Evolutionary conservation across 1,140 invertebrate species (phyloP), one percentile per base, ranked within the genome.

Genomic region (Saccostrea echinata): DNA sequence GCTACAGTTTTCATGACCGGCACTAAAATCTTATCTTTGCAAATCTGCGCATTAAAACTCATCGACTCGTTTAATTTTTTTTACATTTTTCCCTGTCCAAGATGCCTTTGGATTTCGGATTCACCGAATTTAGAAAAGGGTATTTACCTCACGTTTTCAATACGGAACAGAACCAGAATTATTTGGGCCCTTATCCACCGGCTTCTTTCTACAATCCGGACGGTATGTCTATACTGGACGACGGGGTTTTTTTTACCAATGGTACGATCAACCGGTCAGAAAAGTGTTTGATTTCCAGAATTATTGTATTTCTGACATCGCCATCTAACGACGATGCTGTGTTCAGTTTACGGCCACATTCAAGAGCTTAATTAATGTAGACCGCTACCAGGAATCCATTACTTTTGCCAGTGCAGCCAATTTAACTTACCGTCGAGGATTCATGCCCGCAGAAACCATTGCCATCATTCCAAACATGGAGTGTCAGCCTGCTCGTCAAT

Each of bases 71-170:
- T 24, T 21, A 85, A 85, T 85, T 85, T 85, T 21, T n/a, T 51
- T 85, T 6, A n/a, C 57, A 27, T 3, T 84, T 64, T 43, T 16
- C 27, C 9, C 52, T 89, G 30, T 27, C 61, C 33, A 68, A 84
- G 16, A 76, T 89, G 51, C 88, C 85, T 1, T 43, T 43, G 12
- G 71, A 76, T 18, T 87, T 89, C 53, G 81, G 89, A 88, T 53
- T 53, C 81, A 21, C 1, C 9, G n/a, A 76, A 12, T n/a, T 8
- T 1, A 84, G 24, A 18, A 86, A 90, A 68, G 87, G 89, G 24
- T 88, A 88, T 68, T 90, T 90, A 27, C 87, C 89, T 13, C 83
- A 90, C 61, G 68, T 68, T 13, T 89, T 89, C 27, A 87, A 86
- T 53, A 89, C 55, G 0, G 18, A n/a, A 53, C 68, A 81, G 12